A percentile compares a stretch with the other conserved stretches of the same genome.
These are phyloP conservation scores for Macroglossus sobrinus DNA, from an alignment of 2,113 vertebrate species.

Conservation along the genomic window DNA sequence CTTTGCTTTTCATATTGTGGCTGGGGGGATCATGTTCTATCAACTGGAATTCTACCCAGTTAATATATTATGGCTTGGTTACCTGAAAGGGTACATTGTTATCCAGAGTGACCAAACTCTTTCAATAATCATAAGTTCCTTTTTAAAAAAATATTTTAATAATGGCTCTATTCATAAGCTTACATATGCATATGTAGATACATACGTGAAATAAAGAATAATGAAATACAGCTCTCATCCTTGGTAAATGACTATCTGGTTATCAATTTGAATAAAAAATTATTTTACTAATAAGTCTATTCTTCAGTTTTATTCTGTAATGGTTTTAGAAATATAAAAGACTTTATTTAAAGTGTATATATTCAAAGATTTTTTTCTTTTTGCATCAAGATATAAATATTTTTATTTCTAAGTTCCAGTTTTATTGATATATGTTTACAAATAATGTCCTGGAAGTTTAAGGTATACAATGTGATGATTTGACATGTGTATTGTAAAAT, in stretches of 20 bases:
- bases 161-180: neutral
- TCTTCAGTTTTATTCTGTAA: neutral
- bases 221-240: neutral
- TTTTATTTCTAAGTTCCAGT: neutral
- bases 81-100: constrained; percentile 88
- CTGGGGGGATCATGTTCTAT: constrained; percentile 83
- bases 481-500: neutral
- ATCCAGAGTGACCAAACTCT: constrained; percentile 86
- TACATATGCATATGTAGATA: neutral
- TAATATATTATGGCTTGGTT: constrained; percentile 91
- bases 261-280: neutral
- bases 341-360: neutral
- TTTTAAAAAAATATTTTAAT: neutral
- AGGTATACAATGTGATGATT: neutral
- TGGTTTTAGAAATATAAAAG: neutral
- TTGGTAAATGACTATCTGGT: neutral
- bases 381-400: neutral
- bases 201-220: neutral
- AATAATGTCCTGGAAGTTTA: neutral
- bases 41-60: constrained; percentile 84
- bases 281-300: neutral
- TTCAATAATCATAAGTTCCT: constrained; percentile 80
- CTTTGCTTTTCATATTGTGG: constrained; percentile 85
- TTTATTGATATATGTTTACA: neutral
- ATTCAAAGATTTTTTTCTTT: neutral